Evolutionary conservation across 2,797 vertebrate genomes (phyloP).

Genomic region (Mormyrops attenuatus): DNA sequence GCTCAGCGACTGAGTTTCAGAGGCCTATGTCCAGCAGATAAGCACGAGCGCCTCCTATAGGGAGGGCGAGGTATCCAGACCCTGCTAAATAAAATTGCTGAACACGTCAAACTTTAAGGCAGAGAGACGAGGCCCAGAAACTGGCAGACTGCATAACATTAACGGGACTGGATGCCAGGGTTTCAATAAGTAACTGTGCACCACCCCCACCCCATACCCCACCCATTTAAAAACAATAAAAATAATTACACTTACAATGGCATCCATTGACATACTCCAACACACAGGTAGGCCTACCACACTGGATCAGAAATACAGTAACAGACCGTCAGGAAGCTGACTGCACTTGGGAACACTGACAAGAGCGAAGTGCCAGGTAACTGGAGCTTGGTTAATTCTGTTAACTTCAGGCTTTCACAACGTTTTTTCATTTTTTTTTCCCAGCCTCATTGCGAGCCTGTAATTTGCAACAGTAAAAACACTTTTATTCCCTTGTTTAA

Average conservation of each 20-base stretch:
- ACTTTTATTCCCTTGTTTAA: conserved; percentile 12
- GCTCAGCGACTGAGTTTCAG: not conserved
- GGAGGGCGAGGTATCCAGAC: not conserved
- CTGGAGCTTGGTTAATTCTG: not conserved
- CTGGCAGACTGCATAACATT: not conserved
- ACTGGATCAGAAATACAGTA: not conserved
- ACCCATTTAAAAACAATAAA: not conserved
- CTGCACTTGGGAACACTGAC: not conserved
- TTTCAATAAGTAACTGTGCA: not conserved
- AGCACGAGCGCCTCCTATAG: not conserved
- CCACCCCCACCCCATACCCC: not conserved
- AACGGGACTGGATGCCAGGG: not conserved
- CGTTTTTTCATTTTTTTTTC: not conserved
- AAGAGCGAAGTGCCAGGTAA: not conserved
- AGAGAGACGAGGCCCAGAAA: not conserved
- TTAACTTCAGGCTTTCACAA: conserved; percentile 12
- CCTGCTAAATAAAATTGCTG: not conserved
- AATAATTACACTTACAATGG: not conserved
- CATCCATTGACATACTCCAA: not conserved
- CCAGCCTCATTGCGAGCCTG: not conserved
- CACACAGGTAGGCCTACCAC: not conserved
- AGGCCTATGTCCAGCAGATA: not conserved
- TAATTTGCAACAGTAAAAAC: conserved; percentile 11
- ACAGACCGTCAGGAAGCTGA: not conserved
- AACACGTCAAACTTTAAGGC: conserved; percentile 2